Evolutionary conservation across 2,888 invertebrate species (phyloP).

Genomic region (Portevinia maculata): DNA sequence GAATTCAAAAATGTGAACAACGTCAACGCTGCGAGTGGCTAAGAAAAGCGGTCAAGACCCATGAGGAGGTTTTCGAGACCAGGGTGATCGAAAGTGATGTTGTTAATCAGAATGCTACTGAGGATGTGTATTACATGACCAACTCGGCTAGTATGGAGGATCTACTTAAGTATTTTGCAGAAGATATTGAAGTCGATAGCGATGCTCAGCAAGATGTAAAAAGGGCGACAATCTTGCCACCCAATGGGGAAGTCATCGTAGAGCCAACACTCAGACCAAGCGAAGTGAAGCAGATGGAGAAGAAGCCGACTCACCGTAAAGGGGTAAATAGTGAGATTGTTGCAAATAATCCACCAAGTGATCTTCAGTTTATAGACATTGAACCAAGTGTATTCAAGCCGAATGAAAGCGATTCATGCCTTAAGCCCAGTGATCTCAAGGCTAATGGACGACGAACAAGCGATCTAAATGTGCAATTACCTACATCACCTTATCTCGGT

Average conservation of each 20-base stretch:
- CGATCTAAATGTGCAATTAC: neutral
- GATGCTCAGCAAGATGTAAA: conserved; percentile 64
- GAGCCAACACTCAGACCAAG: conserved; percentile 22
- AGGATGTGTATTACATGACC: conserved; percentile 74
- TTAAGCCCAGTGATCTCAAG: conserved; percentile 23
- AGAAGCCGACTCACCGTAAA: neutral
- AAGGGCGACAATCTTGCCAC: conserved; percentile 31
- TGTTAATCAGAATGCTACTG: conserved; percentile 76
- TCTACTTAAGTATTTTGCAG: conserved; percentile 79
- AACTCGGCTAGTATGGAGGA: conserved; percentile 77
- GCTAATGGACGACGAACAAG: neutral
- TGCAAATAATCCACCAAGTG: conserved; percentile 12
- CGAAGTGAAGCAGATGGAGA: conserved; percentile 28
- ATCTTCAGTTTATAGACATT: conserved; percentile 17
- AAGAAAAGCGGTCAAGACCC: conserved; percentile 76
- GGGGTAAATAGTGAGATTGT: too few species aligned
- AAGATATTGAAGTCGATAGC: conserved; percentile 76
- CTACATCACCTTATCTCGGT: too few species aligned
- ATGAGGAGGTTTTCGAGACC: conserved; percentile 79
- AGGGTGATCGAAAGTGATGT: conserved; percentile 75
- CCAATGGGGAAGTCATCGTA: neutral
- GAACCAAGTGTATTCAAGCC: conserved; percentile 23
- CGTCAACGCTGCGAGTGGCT: conserved; percentile 66
- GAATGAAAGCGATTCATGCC: neutral
- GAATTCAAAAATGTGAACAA: conserved; percentile 76